Evolutionary conservation across 1,140 invertebrate genomes (phyloP).

Genomic region (Musca domestica): DNA sequence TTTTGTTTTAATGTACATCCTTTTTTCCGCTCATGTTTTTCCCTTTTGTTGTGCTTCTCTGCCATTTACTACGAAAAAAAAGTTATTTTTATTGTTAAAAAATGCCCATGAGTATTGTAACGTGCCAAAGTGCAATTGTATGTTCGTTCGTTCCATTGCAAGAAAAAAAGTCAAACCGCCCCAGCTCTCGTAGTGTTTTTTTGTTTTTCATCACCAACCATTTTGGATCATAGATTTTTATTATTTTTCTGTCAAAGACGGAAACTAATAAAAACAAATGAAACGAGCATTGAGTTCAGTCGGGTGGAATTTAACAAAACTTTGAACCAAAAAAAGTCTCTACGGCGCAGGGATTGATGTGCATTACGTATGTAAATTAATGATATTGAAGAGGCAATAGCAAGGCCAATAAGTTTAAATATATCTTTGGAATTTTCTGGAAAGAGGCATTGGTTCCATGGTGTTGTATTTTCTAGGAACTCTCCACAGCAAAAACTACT

Average conservation of each 20-base stretch:
- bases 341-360: no score
- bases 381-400: no score
- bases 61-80: not conserved
- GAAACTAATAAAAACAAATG: slow-evolving; percentile 8
- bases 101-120: slow-evolving; percentile 11
- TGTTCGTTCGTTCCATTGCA: slow-evolving; percentile 21
- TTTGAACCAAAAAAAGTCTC: no score
- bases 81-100: slow-evolving; percentile 13
- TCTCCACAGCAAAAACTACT: no score
- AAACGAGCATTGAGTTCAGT: no score
- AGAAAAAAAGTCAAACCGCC: not conserved
- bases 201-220: no score
- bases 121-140: slow-evolving; percentile 24
- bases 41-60: not conserved
- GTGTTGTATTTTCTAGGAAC: no score
- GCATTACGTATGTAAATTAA: no score
- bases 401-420: no score
- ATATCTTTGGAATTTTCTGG: no score
- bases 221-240: slow-evolving; percentile 1
- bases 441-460: no score
- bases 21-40: not conserved
- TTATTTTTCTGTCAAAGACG: not conserved
- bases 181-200: not conserved
- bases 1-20: slow-evolving; percentile 19
- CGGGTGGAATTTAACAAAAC: no score